Conservation (phyloP, 2,113 vertebrate genomes). For the Hemiscyllium ocellatum region DNA sequence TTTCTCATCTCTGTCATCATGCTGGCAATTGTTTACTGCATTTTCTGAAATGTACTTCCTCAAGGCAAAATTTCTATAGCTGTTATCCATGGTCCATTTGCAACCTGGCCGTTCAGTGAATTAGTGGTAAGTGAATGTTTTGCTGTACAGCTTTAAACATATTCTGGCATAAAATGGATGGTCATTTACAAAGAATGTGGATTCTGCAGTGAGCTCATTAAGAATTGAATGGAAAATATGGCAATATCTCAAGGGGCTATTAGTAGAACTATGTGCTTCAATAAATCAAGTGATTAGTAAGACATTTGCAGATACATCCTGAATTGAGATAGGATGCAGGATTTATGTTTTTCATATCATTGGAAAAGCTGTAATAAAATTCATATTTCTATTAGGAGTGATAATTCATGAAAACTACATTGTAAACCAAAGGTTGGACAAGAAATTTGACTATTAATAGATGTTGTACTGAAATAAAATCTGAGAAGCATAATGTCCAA, state of each 20-base stretch:
- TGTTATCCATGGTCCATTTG: neutral
- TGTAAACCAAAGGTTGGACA: neutral
- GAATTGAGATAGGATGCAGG: neutral
- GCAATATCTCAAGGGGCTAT: neutral
- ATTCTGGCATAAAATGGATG: neutral
- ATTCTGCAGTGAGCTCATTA: neutral
- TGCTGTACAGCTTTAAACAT: neutral
- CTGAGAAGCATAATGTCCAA: neutral
- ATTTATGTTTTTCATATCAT: neutral
- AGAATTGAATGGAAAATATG: neutral
- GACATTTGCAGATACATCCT: neutral
- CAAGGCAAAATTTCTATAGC: neutral
- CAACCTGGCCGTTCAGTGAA: neutral
- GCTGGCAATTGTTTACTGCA: neutral
- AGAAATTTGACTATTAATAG: neutral
- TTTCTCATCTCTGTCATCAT: neutral
- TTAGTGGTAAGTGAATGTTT: neutral
- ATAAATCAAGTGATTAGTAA: neutral
- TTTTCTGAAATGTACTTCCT: neutral
- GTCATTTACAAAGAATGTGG: neutral
- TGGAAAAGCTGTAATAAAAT: neutral
- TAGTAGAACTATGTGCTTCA: neutral
- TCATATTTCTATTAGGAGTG: neutral
- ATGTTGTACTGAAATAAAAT: neutral
- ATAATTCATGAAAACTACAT: neutral